phyloP scores from a whole-genome alignment of 2,797 vertebrate genomes.

The Macropodus opercularis region DNA sequence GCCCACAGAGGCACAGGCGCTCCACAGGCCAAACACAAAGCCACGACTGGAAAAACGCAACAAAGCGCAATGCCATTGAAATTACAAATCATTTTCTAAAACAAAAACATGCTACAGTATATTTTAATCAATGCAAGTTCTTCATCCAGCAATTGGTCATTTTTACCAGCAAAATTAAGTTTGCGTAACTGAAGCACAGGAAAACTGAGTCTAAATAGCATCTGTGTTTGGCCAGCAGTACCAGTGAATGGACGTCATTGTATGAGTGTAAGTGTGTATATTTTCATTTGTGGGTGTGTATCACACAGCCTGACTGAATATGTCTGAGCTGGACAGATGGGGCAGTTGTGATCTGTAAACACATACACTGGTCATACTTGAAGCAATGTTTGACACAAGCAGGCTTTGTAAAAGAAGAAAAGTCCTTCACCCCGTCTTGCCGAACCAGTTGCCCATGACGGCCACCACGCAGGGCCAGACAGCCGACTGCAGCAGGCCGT shows the following conservation, averaged over 20 bases:
- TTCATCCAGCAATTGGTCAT: background rate
- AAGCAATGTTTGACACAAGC: background rate
- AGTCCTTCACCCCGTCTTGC: slow-evolving; percentile 88
- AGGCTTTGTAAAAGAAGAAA: background rate
- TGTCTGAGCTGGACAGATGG: slow-evolving; percentile 2
- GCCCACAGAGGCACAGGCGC: slow-evolving; percentile 96
- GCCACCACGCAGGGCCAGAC: slow-evolving; percentile 98
- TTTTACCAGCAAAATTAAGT: slow-evolving; percentile 23
- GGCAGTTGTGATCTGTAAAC: background rate
- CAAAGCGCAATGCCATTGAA: too few species aligned
- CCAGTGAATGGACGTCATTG: slow-evolving; percentile 52
- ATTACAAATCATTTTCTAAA: background rate
- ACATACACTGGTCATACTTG: background rate
- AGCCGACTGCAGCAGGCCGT: slow-evolving; percentile 94
- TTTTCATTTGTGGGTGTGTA: slow-evolving; percentile 8
- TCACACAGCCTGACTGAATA: slow-evolving; percentile 17
- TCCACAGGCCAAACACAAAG: slow-evolving; percentile 96
- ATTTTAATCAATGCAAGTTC: background rate
- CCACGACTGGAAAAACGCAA: slow-evolving; percentile 80
- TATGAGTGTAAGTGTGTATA: slow-evolving; percentile 6
- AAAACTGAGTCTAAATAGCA: slow-evolving; percentile 45
- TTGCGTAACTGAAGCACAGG: slow-evolving; percentile 7
- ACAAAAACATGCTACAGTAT: background rate
- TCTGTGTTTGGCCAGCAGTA: slow-evolving; percentile 29
- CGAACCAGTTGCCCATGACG: slow-evolving; percentile 99